Base-by-base conservation (phyloP, 1,140 invertebrate genomes). In the Pogonomyrmex californicus region DNA sequence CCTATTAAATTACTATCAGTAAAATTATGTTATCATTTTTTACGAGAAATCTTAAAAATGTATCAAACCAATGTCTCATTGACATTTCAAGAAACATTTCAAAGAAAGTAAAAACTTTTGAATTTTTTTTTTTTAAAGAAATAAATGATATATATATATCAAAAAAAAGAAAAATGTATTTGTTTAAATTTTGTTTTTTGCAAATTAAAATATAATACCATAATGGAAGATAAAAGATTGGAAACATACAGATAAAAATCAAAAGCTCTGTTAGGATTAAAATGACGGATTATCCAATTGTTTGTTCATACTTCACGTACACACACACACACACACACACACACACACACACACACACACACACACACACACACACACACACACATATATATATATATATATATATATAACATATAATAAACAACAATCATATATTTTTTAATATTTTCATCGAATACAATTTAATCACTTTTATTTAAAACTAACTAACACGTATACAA, bases 221-320 rank as follows among this genome's bases (percentile, higher is more conserved):
- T 17, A 4, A 14, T 7, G 17, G 2, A 4, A 47, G 30, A 62
- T 78, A 36, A 38, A 65, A 78, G 44, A 10, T 33, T 33, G 33
- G 4, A 78, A 36, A 65, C 30, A 44, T 44, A n/a, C 9, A 38
- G 36, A 78, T 78, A 47, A 17, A 63, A 78, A 78, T n/a, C 17
- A 1, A 78, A 78, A 78, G 33, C 33, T 12, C 10, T 49, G 33
- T 10, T 36, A 44, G 33, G 10, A 68, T 68, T 63, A 65, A 65
- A 65, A 65, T 68, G 4, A 12, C 17, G n/a, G 41, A 44, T 65
- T 78, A 49, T 78, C 38, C 41, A 78, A 49, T 78, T 78, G 66
- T 65, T 38, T 4, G 41, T 36, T 63, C 54, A 2, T 41, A n/a
- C 36, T 14, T 10, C 12, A 68, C 47, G 38, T 38, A 47, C 51